phyloP scores from a whole-genome alignment of 2,113 vertebrate species.

The Hippocampus zosterae region DNA sequence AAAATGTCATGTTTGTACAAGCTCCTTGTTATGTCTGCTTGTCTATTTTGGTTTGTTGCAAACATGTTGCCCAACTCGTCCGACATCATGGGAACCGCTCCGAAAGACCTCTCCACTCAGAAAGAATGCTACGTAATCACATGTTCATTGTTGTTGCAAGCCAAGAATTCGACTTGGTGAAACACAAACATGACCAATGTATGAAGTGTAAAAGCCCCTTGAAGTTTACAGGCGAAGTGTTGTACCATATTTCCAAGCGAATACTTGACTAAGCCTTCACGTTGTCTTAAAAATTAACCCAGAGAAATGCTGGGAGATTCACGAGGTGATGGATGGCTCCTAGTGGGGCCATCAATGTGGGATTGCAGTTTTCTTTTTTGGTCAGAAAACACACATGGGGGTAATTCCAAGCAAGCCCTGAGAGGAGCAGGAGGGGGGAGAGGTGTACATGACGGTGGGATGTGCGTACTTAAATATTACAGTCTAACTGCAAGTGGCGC shows the following conservation, averaged over 20 bases:
- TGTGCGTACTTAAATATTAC: constrained; percentile 64
- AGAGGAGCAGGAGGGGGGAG: constrained; percentile 4
- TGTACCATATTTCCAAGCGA: constrained; percentile 35
- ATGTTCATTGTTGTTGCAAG: constrained; percentile 15
- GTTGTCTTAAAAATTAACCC: constrained; percentile 31
- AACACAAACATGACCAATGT: constrained; percentile 2
- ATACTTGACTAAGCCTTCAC: constrained; percentile 38
- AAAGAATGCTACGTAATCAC: constrained; percentile 38
- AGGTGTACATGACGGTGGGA: constrained; percentile 33
- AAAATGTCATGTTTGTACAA: constrained; percentile 65
- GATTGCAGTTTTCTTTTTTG: constrained; percentile 64
- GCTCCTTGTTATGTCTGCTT: constrained; percentile 57
- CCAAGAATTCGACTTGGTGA: constrained; percentile 13
- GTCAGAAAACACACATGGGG: constrained; percentile 56
- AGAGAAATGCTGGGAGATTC: constrained; percentile 52
- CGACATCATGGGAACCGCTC: constrained; percentile 61
- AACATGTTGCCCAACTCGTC: constrained; percentile 51
- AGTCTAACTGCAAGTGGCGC: constrained; percentile 71
- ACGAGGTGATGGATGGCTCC: constrained; percentile 68
- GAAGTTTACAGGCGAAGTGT: background rate
- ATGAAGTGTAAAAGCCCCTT: background rate
- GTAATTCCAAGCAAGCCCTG: constrained; percentile 39
- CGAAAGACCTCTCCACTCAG: constrained; percentile 35
- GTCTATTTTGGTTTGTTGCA: constrained; percentile 63
- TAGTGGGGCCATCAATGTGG: constrained; percentile 61